A percentile compares a stretch with the other conserved stretches of the same genome.
phyloP scores from a whole-genome alignment of 2,888 invertebrate species.

The Chrysolina haemoptera region DNA sequence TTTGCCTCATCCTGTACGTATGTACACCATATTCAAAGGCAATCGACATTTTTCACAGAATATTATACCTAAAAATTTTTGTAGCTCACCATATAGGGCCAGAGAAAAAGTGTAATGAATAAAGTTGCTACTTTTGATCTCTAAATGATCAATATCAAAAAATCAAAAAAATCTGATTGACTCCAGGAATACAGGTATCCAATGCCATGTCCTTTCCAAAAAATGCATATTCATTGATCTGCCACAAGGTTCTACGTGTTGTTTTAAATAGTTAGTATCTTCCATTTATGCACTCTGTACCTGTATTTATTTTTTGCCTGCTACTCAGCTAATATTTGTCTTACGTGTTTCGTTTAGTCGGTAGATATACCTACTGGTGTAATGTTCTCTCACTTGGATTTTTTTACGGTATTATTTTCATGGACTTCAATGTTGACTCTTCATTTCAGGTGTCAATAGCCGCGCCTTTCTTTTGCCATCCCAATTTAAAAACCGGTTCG shows the following conservation, averaged over 20 bases:
- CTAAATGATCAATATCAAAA: no score
- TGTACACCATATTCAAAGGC: no score
- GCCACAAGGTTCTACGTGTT: not conserved
- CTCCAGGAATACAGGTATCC: no score
- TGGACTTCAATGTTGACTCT: conserved; percentile 3
- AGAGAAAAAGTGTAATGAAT: no score
- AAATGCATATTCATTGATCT: not conserved
- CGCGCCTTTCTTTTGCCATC: conserved; percentile 3
- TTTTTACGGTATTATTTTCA: conserved; percentile 12
- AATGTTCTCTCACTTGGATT: conserved; percentile 3
- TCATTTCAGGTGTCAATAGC: conserved; percentile 18
- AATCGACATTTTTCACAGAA: no score
- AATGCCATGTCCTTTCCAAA: no score
- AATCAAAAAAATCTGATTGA: no score
- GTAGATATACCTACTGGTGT: conserved; percentile 3
- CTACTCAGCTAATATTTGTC: conserved; percentile 8
- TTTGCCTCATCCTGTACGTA: no score
- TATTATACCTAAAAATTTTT: no score
- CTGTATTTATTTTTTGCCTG: not conserved
- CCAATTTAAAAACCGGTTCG: not conserved
- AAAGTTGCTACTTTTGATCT: no score
- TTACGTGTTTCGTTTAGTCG: not conserved
- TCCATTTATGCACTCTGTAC: not conserved
- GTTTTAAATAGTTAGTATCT: not conserved
- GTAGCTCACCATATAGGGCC: no score